Base-by-base conservation (phyloP, 2,797 vertebrate species). In the Pogoniulus pusillus region DNA sequence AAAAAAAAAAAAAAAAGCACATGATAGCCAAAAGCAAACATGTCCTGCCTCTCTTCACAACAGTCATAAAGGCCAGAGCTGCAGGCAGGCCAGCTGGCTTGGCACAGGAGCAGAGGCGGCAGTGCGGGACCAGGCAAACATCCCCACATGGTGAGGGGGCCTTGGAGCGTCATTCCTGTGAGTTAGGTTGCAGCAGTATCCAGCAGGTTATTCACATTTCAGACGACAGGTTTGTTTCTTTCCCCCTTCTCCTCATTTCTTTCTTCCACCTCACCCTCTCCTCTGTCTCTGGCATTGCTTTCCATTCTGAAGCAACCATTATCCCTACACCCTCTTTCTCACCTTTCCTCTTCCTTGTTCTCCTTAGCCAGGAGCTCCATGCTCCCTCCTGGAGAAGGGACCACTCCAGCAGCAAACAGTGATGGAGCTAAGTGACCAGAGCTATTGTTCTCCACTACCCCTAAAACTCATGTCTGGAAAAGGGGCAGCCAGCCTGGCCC, bases 51-150 rank as follows among this genome's bases (percentile, higher is more conserved):
- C 78, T 84, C 72, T 74, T 82, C 83, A 77, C 65, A 91, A 82
- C 55, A 79, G 83, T 54, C 11, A 0, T 35, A 73, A 93, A 63
- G 91, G 87, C 92, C 81, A 82, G 85, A 95, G 92, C 83, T 92
- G 41, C 87, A 88, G 78, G 91, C 92, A 92, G 82, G 83, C 89
- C 94, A 95, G 90, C 87, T 86, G 93, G 72, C 41, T 92, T 92
- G 91, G 95, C 90, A 90, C 51, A 66, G 89, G 78, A 88, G 93
- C 74, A 76, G 89, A 85, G 64, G 66, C 49, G 0, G 90, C 74
- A 66, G 80, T 20, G 43, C 5, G 19, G 93, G 93, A 93, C 65
- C 69, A 74, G 92, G 90, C 78, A 92, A 96, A 91, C 83, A 88
- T 88, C 91, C 72, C 87, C 69, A 60, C 19, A 0, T 41, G 4